Conservation (phyloP, 2,888 invertebrate species). For the Abrostola triplasia region DNA sequence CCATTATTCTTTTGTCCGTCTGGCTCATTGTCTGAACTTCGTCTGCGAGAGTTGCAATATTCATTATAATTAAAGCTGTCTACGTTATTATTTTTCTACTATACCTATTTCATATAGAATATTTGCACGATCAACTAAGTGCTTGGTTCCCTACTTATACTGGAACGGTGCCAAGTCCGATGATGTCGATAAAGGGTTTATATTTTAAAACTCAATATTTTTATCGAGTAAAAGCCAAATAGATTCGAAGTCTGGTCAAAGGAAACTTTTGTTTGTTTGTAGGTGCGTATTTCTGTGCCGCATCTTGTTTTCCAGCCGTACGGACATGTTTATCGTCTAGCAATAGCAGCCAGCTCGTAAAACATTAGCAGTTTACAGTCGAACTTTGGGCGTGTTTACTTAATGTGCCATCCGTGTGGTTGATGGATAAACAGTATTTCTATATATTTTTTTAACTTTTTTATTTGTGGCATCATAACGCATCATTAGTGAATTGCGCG, state of each 20-base stretch:
- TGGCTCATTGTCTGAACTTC: constrained; percentile 46
- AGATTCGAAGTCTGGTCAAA: constrained; percentile 54
- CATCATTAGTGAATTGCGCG: constrained; percentile 38
- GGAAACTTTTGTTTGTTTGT: constrained; percentile 72
- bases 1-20: constrained; percentile 46
- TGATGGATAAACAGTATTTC: constrained; percentile 26
- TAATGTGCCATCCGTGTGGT: constrained; percentile 58
- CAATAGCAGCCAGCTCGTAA: constrained; percentile 74
- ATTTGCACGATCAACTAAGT: constrained; percentile 49
- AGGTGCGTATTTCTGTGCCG: constrained; percentile 75
- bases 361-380: constrained; percentile 72
- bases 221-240: constrained; percentile 40
- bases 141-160: constrained; percentile 53
- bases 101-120: constrained; percentile 14
- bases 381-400: constrained; percentile 70
- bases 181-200: constrained; percentile 47
- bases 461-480: constrained; percentile 18
- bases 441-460: constrained; percentile 17
- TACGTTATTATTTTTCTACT: constrained; percentile 31
- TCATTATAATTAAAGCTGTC: constrained; percentile 39
- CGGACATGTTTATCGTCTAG: constrained; percentile 81
- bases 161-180: constrained; percentile 68
- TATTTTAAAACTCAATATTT: constrained; percentile 40
- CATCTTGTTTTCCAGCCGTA: constrained; percentile 72
- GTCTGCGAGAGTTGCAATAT: constrained; percentile 41